These are phyloP conservation scores for Nephrotoma flavescens DNA, from an alignment of 2,888 invertebrate genomes.

Conservation along the genomic window DNA sequence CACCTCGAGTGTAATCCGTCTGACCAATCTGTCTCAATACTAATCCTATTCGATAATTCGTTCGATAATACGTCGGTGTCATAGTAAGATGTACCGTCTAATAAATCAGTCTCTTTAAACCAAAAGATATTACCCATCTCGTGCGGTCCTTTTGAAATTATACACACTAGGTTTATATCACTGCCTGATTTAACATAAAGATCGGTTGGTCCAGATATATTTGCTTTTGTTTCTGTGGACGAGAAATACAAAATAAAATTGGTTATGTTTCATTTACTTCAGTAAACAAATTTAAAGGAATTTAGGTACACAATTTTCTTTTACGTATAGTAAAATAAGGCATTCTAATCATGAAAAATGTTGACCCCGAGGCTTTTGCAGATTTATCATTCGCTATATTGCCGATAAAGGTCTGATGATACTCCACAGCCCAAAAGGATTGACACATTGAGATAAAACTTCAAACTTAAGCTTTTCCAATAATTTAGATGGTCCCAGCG, in stretches of 20 bases:
- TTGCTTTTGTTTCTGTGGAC: constrained; percentile 62
- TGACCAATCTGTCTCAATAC: constrained; percentile 62
- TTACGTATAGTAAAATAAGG: too few species aligned
- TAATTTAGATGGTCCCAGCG: too few species aligned
- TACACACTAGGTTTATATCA: constrained; percentile 68
- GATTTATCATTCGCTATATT: too few species aligned
- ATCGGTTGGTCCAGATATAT: constrained; percentile 64
- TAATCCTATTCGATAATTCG: constrained; percentile 35
- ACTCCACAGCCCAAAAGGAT: too few species aligned
- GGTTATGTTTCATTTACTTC: too few species aligned
- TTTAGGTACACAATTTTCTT: too few species aligned
- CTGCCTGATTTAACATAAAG: constrained; percentile 82
- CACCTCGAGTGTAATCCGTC: constrained; percentile 60
- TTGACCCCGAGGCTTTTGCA: too few species aligned
- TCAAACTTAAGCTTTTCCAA: too few species aligned
- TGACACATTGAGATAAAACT: too few species aligned
- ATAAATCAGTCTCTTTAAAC: constrained; percentile 45
- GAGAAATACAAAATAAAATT: background rate
- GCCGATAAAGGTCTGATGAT: too few species aligned
- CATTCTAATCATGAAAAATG: too few species aligned
- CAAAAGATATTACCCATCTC: constrained; percentile 78
- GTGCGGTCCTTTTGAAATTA: constrained; percentile 75
- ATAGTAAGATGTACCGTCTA: constrained; percentile 17
- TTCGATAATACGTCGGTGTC: constrained; percentile 23
- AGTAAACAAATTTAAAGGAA: too few species aligned